Base-by-base conservation (phyloP, 2,113 vertebrate species). In the Macquaria ambigua region DNA sequence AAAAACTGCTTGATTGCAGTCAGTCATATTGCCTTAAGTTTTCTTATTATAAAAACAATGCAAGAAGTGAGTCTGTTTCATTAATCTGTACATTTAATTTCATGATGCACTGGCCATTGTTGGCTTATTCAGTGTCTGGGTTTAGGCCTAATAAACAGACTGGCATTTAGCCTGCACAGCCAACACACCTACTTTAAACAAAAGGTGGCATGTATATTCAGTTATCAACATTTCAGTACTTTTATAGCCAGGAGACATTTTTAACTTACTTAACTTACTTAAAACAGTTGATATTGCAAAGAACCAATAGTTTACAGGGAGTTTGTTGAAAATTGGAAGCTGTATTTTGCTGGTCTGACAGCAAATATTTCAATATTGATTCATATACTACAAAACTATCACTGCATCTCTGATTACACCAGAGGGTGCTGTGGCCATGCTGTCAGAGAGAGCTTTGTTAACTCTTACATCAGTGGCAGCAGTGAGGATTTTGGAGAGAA, bases 401-500 rank as follows among this genome's bases (percentile, higher is more conserved):
- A 59, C 21, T 14, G 37, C 20, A 20, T 23, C 14, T 74, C 2
- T 62, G 6, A 31, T 12, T 28, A 37, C 41, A 25, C 10, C 16
- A 46, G 25, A 46, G 25, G 1, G 46, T 55, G 34, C 21, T 58
- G 68, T 39, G 61, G 16, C 8, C 8, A 63, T 4, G 61, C 31
- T 10, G 31, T 39, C 34, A 39, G 7, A n/a, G 4, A 18, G 53
- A 46, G 39, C 18, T 59, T 39, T 67, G 25, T 23, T 23, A 15
- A 20, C 21, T 95, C 97, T 97, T 94, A 98, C 97, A 85, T 98
- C 97, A 52, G 96, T 96, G 84, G 97, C 96, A 87, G 97, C 97
- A 4, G 97, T 97, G 87, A 98, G 92, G 84, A 97, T 97, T 95
- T 98, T 98, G 53, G 97, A 98, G 84, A 98, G 96, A 34, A 97